Base-by-base conservation (phyloP, 2,888 invertebrate genomes). In the Dysmachus trigonus region DNA sequence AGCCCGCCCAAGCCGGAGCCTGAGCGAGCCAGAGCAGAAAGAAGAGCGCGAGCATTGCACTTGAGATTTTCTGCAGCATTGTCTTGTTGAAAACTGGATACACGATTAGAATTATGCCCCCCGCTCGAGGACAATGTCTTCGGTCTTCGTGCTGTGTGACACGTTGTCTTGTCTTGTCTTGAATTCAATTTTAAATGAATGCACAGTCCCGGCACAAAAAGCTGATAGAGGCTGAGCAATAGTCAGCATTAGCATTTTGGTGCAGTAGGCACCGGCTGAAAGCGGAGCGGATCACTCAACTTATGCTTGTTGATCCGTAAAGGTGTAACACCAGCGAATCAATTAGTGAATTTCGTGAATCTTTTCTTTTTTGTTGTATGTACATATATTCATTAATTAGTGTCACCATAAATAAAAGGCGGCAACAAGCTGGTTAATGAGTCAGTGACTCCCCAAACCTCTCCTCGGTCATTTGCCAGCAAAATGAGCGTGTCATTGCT, bases 341-440 rank as follows among this genome's bases (percentile, higher is more conserved):
- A 77, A 77, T 77, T 77, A 47, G 47, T 47, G 30, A 77, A 22
- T 77, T 47, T 77, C 41, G 10, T 22, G 10, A 22, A 18, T 53
- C 4, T 62, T 62, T 62, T 27, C 15, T 51, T 51, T 51, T 27
- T 5, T 77, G n/a, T 27, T 38, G 27, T 31, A 3, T 3, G 5
- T 41, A 15, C 38, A 41, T 13, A n/a, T 10, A 30, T 30, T 47
- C 41, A 77, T 77, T 77, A 77, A 77, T 77, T 77, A 77, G 77
- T 77, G 77, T 77, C 77, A 77, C 27, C 30, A 77, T 77, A 77
- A 77, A 77, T 77, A 41, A 77, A 77, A 77, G 38, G 47, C 47
- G 77, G 77, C 30, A 77, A 30, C 47, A 27, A 77, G 51, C 30
- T 47, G 30, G 31, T 47, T 27, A 77, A 77, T 77, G 47, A 77